Conservation (phyloP, 2,888 invertebrate species). For the Augochlorella aurata region DNA sequence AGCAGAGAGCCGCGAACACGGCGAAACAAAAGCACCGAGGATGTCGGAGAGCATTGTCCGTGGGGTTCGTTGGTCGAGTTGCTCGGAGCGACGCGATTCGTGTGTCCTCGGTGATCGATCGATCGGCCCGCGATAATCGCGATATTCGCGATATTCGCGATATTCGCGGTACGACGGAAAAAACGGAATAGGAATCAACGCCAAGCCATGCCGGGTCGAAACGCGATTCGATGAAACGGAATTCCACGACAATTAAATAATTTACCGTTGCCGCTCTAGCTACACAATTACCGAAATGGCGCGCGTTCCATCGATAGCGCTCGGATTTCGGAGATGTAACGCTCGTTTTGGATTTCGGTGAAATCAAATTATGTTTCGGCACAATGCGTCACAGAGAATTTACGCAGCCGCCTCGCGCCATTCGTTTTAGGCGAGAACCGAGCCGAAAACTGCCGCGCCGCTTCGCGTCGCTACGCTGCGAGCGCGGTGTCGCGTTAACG, state of each 20-base stretch:
- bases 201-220: neutral
- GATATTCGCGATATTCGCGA: neutral
- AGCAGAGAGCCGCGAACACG: neutral
- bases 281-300: constrained; percentile 61
- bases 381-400: constrained; percentile 45
- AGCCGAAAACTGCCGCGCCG: neutral
- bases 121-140: neutral
- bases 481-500: constrained; percentile 11
- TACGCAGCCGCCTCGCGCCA: constrained; percentile 22
- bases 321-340: constrained; percentile 35
- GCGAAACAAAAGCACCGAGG: neutral
- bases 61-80: neutral
- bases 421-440: constrained; percentile 17
- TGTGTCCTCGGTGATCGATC: neutral
- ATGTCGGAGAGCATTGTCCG: neutral
- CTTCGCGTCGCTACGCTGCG: neutral
- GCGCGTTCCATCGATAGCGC: constrained; percentile 23
- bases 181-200: constrained; percentile 22
- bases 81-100: neutral
- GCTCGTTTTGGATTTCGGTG: constrained; percentile 51
- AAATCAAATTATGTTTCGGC: constrained; percentile 56
- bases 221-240: constrained; percentile 31
- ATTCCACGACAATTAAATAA: constrained; percentile 57
- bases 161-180: neutral
- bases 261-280: constrained; percentile 33